phyloP scores from a whole-genome alignment of 2,113 vertebrate species.

The Sturnus vulgaris region DNA sequence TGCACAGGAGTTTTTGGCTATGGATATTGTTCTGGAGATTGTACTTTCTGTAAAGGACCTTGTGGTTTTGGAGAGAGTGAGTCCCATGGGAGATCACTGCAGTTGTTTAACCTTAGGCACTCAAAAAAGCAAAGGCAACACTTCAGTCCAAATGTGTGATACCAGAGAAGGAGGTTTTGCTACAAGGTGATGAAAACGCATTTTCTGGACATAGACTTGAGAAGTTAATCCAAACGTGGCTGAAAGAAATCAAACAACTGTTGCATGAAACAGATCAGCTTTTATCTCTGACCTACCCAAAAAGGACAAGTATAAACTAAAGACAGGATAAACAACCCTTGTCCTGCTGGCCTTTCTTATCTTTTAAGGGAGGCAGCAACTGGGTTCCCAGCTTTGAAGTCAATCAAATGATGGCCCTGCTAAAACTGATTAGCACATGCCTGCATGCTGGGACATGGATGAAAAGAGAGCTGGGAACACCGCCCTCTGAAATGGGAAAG shows the following conservation, averaged over 20 bases:
- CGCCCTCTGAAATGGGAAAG: background rate
- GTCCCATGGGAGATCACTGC: background rate
- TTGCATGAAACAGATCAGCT: background rate
- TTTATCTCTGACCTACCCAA: slow-evolving; percentile 13
- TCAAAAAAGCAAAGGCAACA: background rate
- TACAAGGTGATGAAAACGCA: background rate
- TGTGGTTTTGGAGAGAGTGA: background rate
- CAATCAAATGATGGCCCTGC: background rate
- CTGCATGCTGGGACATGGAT: background rate
- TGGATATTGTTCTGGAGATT: background rate
- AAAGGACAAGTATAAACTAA: background rate
- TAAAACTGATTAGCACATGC: slow-evolving; percentile 6
- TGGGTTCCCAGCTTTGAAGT: slow-evolving; percentile 32
- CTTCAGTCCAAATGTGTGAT: background rate
- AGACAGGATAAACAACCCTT: slow-evolving; percentile 17
- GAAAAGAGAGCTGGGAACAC: background rate
- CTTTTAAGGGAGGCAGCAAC: background rate
- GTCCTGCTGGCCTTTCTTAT: slow-evolving; percentile 1
- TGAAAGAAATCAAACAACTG: slow-evolving; percentile 36
- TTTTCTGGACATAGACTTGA: slow-evolving; percentile 28
- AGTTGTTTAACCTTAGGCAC: background rate
- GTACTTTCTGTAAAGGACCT: background rate
- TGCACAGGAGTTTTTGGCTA: background rate
- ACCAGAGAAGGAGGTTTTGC: background rate
- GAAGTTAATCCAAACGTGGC: background rate